Base-by-base conservation (phyloP, 2,888 invertebrate genomes). In the Emesis russula region DNA sequence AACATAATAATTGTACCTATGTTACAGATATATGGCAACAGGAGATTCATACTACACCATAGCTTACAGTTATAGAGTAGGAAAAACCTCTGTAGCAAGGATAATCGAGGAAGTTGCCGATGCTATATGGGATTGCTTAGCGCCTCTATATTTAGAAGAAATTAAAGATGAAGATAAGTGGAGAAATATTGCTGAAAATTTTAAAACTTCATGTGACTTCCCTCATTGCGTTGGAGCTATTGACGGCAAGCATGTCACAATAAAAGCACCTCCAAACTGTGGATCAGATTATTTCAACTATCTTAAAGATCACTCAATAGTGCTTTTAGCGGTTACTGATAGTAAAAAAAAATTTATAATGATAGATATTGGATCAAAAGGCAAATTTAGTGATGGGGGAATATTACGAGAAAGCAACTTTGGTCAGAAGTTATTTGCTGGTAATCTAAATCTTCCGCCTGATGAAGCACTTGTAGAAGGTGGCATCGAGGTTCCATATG, bases 301-400 rank as follows among this genome's bases (percentile, higher is more conserved):
- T 84, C 76, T 74, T 70, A 79, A 89, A 73, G 68, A 74, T 76
- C 73, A 80, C 77, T 89, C 89, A 1, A 85, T 83, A 75, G 89
- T 89, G 80, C 63, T 89, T 68, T 58, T 83, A 73, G 83, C 83
- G 77, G 89, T 89, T 75, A 75, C 87, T 70, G 87, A 87, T 73
- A 78, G 80, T 76, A 85, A 70, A 70, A 74, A 78, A 75, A 89
- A 81, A 71, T 6, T 74, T 53, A 84, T 81, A 80, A 85, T 87
- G 80, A 81, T 87, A 89, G 87, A 89, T 82, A 80, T 87, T 83
- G 87, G 89, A 77, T 89, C 89, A 84, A 89, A 83, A 80, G 89
- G 85, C 68, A 79, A 78, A 78, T 89, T 89, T 83, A 89, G 87
- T 81, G 87, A 89, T 89, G 87, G 82, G 44, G 89, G 86, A 78